Evolutionary conservation across 2,797 vertebrate genomes (phyloP).

Genomic region (Coendou prehensilis): DNA sequence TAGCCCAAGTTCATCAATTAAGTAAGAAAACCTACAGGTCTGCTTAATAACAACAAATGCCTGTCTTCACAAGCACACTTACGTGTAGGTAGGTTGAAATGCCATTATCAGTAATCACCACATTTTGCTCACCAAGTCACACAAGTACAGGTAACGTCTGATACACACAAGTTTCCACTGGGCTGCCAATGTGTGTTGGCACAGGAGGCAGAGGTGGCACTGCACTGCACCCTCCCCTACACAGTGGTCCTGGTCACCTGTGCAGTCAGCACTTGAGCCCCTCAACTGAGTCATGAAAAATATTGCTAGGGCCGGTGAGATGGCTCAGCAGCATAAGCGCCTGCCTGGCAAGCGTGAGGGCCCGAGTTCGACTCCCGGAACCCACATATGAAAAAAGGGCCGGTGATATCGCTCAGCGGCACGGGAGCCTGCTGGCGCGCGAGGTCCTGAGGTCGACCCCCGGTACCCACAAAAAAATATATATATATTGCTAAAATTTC

Average conservation of each 20-base stretch:
- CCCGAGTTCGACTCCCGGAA: too few relatives aligned
- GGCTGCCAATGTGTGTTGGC: neutral
- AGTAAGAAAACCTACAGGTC: neutral
- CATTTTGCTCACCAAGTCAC: neutral
- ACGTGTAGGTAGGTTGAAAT: neutral
- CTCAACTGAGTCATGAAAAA: neutral
- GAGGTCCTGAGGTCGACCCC: too few relatives aligned
- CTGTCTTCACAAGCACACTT: neutral
- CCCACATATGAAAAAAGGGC: too few relatives aligned
- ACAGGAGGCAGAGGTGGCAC: neutral
- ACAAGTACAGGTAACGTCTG: neutral
- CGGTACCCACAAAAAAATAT: too few relatives aligned
- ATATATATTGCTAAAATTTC: neutral
- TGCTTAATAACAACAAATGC: neutral
- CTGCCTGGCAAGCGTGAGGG: too few relatives aligned
- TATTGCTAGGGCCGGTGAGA: neutral
- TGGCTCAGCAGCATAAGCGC: too few relatives aligned
- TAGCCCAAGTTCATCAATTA: neutral
- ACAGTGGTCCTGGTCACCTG: neutral
- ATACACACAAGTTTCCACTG: neutral
- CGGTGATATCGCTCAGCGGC: too few relatives aligned
- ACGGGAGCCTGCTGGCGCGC: too few relatives aligned
- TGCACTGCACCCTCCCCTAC: neutral
- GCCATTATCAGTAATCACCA: neutral
- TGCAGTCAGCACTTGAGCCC: neutral